Base-by-base conservation (phyloP, 1,140 invertebrate species). In the Chrysoperla carnea region DNA sequence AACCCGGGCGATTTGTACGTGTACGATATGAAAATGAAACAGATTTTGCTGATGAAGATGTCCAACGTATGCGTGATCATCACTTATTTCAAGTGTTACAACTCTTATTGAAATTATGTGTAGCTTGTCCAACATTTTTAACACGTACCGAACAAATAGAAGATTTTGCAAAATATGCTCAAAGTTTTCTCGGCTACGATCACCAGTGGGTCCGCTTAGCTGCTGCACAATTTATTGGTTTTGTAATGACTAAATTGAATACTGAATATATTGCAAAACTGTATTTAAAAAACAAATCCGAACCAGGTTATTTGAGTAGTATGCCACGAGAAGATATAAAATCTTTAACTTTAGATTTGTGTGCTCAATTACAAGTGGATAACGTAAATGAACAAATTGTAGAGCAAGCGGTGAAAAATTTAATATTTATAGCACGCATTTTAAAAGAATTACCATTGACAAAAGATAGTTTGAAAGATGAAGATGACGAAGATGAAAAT, bases 141-240 rank as follows among this genome's bases (percentile, higher is more conserved):
- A 63, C 65, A 41, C 23, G 46, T 8, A 52, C 41, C 8, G 35
- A 52, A 36, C 43, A 31, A 55, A 64, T 50, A 29, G 60, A 44
- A 58, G 66, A 47, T 69, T 46, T 65, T 54, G 39, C 52, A 60
- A 64, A 64, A 45, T 52, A 64, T 40, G 51, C 63, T 46, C 67
- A 72, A 40, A 58, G 61, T 9, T 57, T 81, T 13, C 52, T 76
- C 7, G 59, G 52, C 4, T 67, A 82, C 56, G 68, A 74, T 12
- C 80, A 84, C 54, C 59, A 69, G 31, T 83, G 78, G 78, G 81
- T 92, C 3, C 71, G 87, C 41, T 62, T 87, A 37, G 70, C 71
- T 41, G 69, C 84, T 9, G 68, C 74, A 2, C 81, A 88, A 55
- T 67, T 89, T 33, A 58, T 92, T 15, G 78, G 78, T 4, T 67